A percentile compares a stretch with the other conserved stretches of the same genome.
Evolutionary conservation across 2,888 invertebrate genomes (phyloP).

Genomic region (Machimus rusticus): DNA sequence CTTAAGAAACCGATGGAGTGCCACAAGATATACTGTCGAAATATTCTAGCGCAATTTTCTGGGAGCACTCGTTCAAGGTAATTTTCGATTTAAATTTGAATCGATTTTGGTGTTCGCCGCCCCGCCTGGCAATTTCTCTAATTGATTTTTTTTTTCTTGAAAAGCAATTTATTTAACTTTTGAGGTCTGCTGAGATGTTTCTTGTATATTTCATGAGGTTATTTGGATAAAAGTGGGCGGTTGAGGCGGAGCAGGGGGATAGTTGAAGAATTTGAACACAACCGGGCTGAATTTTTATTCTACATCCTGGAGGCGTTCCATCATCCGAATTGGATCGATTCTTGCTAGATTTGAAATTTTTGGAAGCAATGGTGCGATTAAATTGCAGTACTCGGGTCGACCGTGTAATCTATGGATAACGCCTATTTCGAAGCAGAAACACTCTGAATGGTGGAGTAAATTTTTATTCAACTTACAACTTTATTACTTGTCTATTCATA

Average conservation of each 20-base stretch:
- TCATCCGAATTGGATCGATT: background rate
- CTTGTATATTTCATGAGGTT: constrained; percentile 8
- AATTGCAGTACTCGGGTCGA: background rate
- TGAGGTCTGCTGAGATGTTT: constrained; percentile 13
- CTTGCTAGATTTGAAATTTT: background rate
- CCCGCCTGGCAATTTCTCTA: constrained; percentile 1
- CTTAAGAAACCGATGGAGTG: background rate
- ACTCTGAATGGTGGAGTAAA: background rate
- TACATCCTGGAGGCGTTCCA: background rate
- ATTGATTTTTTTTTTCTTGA: constrained; percentile 19
- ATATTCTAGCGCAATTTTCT: constrained; percentile 3
- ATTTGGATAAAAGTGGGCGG: background rate
- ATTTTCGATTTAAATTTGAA: constrained; percentile 26
- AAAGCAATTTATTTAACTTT: constrained; percentile 24
- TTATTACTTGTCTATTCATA: too few relatives aligned
- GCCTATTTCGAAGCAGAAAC: background rate
- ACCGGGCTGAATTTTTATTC: background rate
- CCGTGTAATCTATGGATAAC: background rate
- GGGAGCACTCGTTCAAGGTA: background rate
- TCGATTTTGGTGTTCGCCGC: background rate
- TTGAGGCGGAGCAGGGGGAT: background rate
- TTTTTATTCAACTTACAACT: too few relatives aligned
- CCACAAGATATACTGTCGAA: background rate
- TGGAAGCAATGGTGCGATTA: background rate
- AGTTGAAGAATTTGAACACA: background rate